A percentile compares a stretch with the other conserved stretches of the same genome.
Conservation (phyloP, 2,888 invertebrate genomes). For the Ferrisia virgata region DNA sequence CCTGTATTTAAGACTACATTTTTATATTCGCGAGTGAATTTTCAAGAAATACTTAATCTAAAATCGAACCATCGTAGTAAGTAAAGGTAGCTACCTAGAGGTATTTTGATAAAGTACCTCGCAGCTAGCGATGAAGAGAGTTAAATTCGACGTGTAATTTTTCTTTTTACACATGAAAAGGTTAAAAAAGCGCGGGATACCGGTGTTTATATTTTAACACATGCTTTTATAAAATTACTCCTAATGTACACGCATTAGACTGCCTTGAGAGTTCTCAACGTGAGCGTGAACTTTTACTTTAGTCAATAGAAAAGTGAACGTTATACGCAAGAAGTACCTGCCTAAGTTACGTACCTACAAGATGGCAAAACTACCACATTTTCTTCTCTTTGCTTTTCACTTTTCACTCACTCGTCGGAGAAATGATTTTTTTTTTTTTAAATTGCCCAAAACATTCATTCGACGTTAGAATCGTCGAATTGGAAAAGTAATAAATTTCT, state of each 20-base stretch:
- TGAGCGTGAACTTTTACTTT: not conserved
- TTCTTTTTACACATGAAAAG: not conserved
- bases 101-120: not conserved
- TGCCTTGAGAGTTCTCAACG: not conserved
- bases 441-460: not conserved
- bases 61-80: not conserved
- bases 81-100: too few species aligned
- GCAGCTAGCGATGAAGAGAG: too few species aligned
- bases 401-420: not conserved
- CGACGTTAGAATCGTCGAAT: conserved; percentile 1
- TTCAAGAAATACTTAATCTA: not conserved
- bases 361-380: not conserved
- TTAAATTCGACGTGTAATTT: conserved; percentile 5
- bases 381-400: not conserved
- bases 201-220: conserved; percentile 23
- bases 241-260: not conserved
- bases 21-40: not conserved
- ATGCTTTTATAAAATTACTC: conserved; percentile 23
- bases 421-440: not conserved
- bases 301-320: not conserved
- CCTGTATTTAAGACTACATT: too few species aligned
- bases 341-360: too few species aligned
- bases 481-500: conserved; percentile 12
- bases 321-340: not conserved
- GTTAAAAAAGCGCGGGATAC: not conserved